Evolutionary conservation across 30 jellyfish, hydroid and myxozoan species (phyloP).

Genomic region (Cassiopea xamachana): DNA sequence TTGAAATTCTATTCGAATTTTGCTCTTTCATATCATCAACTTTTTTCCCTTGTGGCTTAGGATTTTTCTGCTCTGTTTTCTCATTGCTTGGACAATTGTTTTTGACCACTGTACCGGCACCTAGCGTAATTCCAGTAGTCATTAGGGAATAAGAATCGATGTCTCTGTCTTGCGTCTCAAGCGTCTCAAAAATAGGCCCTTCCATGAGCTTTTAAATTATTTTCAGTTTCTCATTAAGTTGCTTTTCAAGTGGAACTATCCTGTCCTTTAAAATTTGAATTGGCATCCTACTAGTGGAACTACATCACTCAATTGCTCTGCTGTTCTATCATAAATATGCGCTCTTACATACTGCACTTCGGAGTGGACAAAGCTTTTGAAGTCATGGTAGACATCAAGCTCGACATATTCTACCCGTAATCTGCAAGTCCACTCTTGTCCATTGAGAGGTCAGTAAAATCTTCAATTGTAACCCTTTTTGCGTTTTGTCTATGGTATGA

Average conservation of each 20-base stretch:
- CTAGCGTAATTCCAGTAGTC: background rate
- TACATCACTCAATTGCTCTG: background rate
- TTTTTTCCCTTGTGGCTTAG: constrained; percentile 13
- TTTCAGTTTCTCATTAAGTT: constrained; percentile 32
- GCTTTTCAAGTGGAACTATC: constrained; percentile 6
- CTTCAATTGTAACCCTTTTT: constrained; percentile 15
- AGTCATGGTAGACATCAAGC: background rate
- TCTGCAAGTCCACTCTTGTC: background rate
- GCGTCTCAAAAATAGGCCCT: constrained; percentile 9
- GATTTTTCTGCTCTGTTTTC: background rate
- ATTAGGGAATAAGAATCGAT: background rate
- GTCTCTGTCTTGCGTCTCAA: background rate
- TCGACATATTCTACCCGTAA: background rate
- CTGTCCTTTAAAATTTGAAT: constrained; percentile 15
- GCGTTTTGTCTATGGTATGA: background rate
- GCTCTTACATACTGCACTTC: constrained; percentile 1
- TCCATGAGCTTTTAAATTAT: constrained; percentile 14
- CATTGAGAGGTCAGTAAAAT: constrained; percentile 13
- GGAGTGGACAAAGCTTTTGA: constrained; percentile 12
- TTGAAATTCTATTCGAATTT: background rate
- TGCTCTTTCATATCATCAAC: background rate
- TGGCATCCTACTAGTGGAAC: constrained; percentile 5
- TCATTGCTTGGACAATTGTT: constrained; percentile 5
- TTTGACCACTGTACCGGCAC: background rate
- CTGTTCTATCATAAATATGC: background rate